Evolutionary conservation across 1,140 invertebrate species (phyloP).

Genomic region (Meloidogyne chitwoodi): DNA sequence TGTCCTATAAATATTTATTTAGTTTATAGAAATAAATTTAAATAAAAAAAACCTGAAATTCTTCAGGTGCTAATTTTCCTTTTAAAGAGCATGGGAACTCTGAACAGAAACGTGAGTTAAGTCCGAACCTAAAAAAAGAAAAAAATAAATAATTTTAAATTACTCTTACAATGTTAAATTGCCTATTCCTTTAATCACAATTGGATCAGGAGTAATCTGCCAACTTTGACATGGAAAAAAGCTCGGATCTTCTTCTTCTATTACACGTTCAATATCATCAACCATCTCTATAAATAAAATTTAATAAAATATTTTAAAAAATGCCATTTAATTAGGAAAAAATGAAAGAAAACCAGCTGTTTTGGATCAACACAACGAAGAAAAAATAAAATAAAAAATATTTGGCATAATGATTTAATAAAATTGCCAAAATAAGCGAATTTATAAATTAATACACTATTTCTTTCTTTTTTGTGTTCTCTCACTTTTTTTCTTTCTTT

Average conservation of each 20-base stretch:
- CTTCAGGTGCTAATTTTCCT: conserved; percentile 57
- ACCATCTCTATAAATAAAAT: conserved; percentile 29
- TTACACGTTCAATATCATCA: conserved; percentile 56
- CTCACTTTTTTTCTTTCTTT: no score
- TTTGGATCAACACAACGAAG: no score
- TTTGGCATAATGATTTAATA: no score
- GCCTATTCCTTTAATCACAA: conserved; percentile 53
- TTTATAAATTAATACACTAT: no score
- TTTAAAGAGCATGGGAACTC: conserved; percentile 54
- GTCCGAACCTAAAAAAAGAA: conserved; percentile 50
- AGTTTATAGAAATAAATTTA: conserved; percentile 24
- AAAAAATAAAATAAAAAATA: no score
- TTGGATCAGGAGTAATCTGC: conserved; percentile 33
- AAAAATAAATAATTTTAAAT: neutral
- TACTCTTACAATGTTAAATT: conserved; percentile 51
- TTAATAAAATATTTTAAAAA: neutral
- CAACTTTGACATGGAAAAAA: conserved; percentile 26
- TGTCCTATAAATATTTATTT: conserved; percentile 30
- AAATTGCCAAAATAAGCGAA: no score
- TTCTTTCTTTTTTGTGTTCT: no score
- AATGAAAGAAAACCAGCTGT: no score
- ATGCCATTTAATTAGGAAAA: no score
- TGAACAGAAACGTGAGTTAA: conserved; percentile 58
- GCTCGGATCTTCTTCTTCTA: conserved; percentile 51
- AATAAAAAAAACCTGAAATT: conserved; percentile 33